A percentile compares a stretch with the other conserved stretches of the same genome.
Evolutionary conservation across 2,888 invertebrate genomes (phyloP).

Genomic region (Apamea crenata): DNA sequence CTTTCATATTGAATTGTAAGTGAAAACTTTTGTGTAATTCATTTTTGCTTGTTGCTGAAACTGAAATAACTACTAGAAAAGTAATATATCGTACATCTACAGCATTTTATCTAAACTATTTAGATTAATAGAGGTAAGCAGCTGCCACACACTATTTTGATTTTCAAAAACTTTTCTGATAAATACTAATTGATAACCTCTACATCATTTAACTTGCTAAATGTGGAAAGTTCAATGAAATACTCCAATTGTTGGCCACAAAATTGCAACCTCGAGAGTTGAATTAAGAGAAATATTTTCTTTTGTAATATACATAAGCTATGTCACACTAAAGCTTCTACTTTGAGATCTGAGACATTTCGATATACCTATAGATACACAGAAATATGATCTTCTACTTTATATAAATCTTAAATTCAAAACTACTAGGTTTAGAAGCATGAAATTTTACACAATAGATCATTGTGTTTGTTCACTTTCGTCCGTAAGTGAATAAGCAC

Average conservation of each 20-base stretch:
- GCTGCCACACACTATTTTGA: neutral
- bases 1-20: conserved; percentile 48
- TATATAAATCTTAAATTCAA: neutral
- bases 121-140: too few species aligned
- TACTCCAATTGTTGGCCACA: neutral
- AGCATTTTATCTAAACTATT: too few species aligned
- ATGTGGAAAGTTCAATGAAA: neutral
- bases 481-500: neutral
- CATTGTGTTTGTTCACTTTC: neutral
- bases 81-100: neutral
- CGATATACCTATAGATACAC: too few species aligned
- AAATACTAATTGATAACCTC: neutral
- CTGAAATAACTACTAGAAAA: neutral
- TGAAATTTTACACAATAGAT: neutral
- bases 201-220: neutral
- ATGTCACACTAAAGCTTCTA: neutral
- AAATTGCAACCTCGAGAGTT: too few species aligned
- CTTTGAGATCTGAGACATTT: neutral
- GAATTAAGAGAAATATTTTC: neutral
- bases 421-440: neutral
- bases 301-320: neutral
- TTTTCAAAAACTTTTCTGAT: neutral
- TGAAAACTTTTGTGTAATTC: conserved; percentile 53
- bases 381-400: neutral
- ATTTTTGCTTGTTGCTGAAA: conserved; percentile 28